These are phyloP conservation scores for Sterna hirundo DNA, from an alignment of 2,113 vertebrate species.

Conservation along the genomic window DNA sequence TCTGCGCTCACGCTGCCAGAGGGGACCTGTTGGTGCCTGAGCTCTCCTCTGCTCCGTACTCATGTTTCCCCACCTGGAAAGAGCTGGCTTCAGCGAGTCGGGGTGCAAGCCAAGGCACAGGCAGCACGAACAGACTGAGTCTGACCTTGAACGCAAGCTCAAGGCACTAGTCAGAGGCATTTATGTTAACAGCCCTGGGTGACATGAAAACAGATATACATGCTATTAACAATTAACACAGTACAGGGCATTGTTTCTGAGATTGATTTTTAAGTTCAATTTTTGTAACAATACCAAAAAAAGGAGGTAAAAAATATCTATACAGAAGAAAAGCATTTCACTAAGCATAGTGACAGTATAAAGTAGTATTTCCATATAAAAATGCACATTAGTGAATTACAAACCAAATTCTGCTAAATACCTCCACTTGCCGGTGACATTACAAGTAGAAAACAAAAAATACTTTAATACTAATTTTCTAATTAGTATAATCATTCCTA, in stretches of 20 bases:
- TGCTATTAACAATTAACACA: neutral
- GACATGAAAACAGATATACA: neutral
- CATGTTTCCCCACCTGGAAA: neutral
- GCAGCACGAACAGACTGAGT: neutral
- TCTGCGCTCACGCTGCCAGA: neutral
- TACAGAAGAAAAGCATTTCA: neutral
- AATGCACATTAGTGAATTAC: neutral
- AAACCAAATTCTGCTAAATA: neutral
- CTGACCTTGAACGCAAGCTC: slow-evolving; percentile 25
- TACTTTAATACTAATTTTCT: neutral
- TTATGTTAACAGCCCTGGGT: slow-evolving; percentile 2
- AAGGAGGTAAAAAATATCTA: neutral
- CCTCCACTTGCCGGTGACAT: neutral
- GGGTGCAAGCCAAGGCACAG: neutral
- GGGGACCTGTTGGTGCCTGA: neutral
- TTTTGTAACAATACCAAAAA: neutral
- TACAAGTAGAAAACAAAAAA: neutral
- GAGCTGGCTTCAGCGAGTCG: neutral
- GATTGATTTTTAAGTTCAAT: neutral
- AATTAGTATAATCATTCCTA: neutral
- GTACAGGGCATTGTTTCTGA: neutral
- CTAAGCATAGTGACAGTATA: neutral
- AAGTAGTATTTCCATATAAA: neutral
- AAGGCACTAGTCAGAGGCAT: neutral
- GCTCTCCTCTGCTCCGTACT: neutral